Conservation (phyloP, 2,888 invertebrate genomes). For the Meliscaeva auricollis region DNA sequence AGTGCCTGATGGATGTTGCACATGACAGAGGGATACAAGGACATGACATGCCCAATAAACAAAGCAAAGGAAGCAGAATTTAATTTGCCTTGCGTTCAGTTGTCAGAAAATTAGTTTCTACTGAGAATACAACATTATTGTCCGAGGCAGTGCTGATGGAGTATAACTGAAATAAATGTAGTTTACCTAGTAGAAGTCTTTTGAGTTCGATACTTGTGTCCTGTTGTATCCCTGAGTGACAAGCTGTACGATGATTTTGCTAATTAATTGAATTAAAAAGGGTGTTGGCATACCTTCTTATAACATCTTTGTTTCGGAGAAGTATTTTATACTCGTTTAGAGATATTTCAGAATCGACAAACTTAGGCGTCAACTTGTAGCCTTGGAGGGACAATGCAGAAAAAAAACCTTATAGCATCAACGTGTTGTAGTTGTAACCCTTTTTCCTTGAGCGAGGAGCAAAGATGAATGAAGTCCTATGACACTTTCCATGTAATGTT, state of each 20-base stretch:
- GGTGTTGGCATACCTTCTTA: neutral
- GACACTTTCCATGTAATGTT: too few relatives aligned
- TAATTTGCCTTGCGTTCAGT: conserved; percentile 56
- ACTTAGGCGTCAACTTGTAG: too few relatives aligned
- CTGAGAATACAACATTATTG: conserved; percentile 37
- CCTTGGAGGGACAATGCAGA: too few relatives aligned
- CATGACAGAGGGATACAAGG: conserved; percentile 1
- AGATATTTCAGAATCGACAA: too few relatives aligned
- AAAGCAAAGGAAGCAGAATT: conserved; percentile 32
- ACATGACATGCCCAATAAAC: conserved; percentile 22
- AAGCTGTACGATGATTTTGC: conserved; percentile 3
- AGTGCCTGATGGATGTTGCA: neutral
- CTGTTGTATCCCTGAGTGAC: conserved; percentile 8
- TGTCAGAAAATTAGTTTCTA: conserved; percentile 49
- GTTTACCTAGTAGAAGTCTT: neutral
- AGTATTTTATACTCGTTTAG: too few relatives aligned
- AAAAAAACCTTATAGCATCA: too few relatives aligned
- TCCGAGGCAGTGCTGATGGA: neutral
- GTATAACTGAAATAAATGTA: neutral
- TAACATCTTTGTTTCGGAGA: too few relatives aligned
- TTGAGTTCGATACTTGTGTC: too few relatives aligned
- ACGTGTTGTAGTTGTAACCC: too few relatives aligned
- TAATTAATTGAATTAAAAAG: conserved; percentile 7
- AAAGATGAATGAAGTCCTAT: too few relatives aligned
- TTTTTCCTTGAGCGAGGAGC: too few relatives aligned